Evolutionary conservation across 1,140 invertebrate species (phyloP), one percentile per base, ranked within the genome.

Genomic region (Drosophila repleta): DNA sequence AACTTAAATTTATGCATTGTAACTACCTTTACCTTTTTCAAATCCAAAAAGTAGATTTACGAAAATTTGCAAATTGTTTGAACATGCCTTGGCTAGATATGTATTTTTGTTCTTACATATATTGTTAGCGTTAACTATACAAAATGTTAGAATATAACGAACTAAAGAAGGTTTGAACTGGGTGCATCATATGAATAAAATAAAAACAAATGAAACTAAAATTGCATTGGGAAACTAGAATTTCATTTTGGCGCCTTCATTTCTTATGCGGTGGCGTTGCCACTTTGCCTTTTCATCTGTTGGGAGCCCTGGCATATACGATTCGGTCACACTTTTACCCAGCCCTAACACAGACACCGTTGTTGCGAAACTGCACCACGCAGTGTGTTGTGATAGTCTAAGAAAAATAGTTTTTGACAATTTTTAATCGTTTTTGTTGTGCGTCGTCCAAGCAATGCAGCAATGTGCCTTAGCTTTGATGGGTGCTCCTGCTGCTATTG

Each of bases 21-120:
- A 61, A 51, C n/a, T 53, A 73, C 24, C 58, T 62, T 80, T 52
- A 66, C 29, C 39, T 71, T 56, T 74, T 65, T 75, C 78, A 80
- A 55, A 76, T 84, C 76, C 79, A 88, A 88, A 79, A 83, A 77
- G 62, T 88, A 83, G 83, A 80, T 48, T 70, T 77, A 77, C 57
- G 55, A 43, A 55, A 74, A n/a, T n/a, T 81, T 68, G 64, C 51
- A 46, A 65, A 21, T 57, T 75, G 67, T 83, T 79, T 74, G 61
- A 79, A 57, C 39, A 64, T 62, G 75, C 57, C 52, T 64, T 80
- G 78, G 61, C 60, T 77, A 81, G 69, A 81, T 60, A 56, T 64
- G 32, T 85, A 79, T 87, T 84, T 72, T 71, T 76, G 48, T 72
- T 67, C 81, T 64, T 73, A 74, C 41, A 63, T 63, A 65, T 73